A percentile compares a stretch with the other conserved stretches of the same genome.
phyloP scores from a whole-genome alignment of 2,113 vertebrate species.

The Guaruba guarouba region DNA sequence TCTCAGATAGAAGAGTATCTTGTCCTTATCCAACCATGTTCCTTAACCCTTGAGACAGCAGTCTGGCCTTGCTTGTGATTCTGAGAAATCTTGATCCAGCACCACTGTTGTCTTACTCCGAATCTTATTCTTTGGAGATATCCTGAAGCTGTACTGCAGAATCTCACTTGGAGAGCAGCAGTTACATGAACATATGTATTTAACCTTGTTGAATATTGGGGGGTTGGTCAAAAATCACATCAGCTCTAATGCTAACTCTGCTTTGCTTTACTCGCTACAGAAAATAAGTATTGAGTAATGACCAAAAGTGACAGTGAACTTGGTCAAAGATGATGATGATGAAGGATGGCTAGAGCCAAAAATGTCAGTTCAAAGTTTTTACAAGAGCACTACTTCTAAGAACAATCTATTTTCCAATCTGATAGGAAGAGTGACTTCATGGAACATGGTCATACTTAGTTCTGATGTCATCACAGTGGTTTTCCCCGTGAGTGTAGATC shows the following conservation, averaged over 20 bases:
- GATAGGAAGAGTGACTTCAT: neutral
- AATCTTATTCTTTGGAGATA: neutral
- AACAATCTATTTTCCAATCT: neutral
- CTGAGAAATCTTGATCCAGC: neutral
- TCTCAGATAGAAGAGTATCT: rapidly evolving
- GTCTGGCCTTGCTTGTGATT: neutral
- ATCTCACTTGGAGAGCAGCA: neutral
- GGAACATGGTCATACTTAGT: rapidly evolving
- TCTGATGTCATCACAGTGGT: neutral
- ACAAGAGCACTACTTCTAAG: neutral
- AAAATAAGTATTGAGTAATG: neutral
- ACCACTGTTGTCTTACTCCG: neutral
- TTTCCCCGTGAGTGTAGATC: neutral
- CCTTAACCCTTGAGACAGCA: neutral
- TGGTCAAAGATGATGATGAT: neutral
- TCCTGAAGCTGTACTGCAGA: neutral
- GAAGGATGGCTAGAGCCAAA: rapidly evolving
- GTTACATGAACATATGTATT: neutral
- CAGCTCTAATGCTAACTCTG: neutral
- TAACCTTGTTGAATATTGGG: neutral
- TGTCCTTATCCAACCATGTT: neutral
- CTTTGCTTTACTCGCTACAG: neutral
- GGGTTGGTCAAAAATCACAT: neutral
- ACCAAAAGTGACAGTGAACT: neutral
- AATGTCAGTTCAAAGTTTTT: neutral